These are phyloP conservation scores for Drosophila sturtevanti DNA, from an alignment of 1,140 invertebrate genomes.

Conservation along the genomic window DNA sequence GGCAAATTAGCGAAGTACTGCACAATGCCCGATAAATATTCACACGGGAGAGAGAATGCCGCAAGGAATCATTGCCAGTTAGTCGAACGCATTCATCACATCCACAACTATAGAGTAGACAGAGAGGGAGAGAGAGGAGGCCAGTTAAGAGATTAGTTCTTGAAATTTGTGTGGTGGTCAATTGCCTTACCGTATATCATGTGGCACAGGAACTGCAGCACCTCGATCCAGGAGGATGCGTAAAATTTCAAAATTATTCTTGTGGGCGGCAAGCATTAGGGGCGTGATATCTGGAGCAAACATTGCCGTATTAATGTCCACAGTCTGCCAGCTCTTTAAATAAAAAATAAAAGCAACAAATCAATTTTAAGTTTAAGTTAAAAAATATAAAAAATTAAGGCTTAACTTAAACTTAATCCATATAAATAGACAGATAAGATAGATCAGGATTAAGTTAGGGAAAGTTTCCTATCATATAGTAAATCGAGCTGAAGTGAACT, in stretches of 20 bases:
- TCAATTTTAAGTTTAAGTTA: background rate
- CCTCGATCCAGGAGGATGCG: constrained; percentile 95
- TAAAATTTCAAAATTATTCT: constrained; percentile 97
- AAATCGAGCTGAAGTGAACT: no score
- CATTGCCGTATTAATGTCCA: constrained; percentile 90
- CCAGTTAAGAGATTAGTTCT: background rate
- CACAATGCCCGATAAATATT: constrained; percentile 96
- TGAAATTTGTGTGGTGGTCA: background rate
- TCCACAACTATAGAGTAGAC: constrained; percentile 86
- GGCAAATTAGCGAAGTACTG: constrained; percentile 93
- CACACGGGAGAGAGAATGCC: constrained; percentile 93
- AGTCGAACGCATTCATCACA: constrained; percentile 90
- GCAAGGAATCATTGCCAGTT: constrained; percentile 89
- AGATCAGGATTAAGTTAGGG: no score
- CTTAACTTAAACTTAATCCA: no score
- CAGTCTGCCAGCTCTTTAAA: constrained; percentile 92
- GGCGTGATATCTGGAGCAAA: constrained; percentile 97
- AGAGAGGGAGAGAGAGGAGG: constrained; percentile 18
- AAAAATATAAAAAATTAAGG: no score
- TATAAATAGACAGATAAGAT: no score
- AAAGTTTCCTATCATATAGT: no score
- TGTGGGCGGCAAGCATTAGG: constrained; percentile 94
- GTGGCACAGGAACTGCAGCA: constrained; percentile 93
- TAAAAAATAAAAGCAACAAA: constrained; percentile 4
- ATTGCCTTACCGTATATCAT: constrained; percentile 88